Evolutionary conservation across 2,888 invertebrate species (phyloP), one percentile per base, ranked within the genome.

Genomic region (Nymphalis urticae): DNA sequence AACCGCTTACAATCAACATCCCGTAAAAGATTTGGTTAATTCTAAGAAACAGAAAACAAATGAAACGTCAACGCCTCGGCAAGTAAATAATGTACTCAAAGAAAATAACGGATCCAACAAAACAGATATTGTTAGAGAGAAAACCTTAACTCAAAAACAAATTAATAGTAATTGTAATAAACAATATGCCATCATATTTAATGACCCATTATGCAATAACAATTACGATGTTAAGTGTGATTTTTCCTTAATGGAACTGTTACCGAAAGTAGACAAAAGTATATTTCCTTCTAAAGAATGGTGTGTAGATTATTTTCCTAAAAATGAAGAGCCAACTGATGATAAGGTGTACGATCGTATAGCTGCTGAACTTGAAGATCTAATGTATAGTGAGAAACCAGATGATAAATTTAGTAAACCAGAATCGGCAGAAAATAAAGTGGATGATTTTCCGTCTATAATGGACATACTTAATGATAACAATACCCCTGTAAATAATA

Each of bases 301-400:
- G 93, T 83, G 82, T 74, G 89, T 93, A 77, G 92, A 93, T 71
- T 90, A 87, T 75, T 86, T 90, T 69, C 92, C 93, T 19, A 88
- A 86, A 76, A 84, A 77, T 70, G 86, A 87, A 64, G 90, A 90
- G 79, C 86, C 85, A 1, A 90, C 87, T 73, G 86, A 90, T 80
- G 92, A 92, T 75, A 90, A 91, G 82, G 90, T 92, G 6, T 93
- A 92, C 85, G 92, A 93, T 72, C 82, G 91, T 65, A 93, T 93
- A 79, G 93, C 92, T 59, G 93, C 93, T 10, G 92, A 93, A 77
- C 77, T 93, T 51, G 93, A 93, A 80, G 91, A 90, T 75, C 82
- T 93, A 65, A 92, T 93, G 93, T 87, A 85, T 69, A 91, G 84
- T 82, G 88, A 90, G 64, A 89, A 88, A 76, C 80, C 85, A 61